Evolutionary conservation across 1,140 invertebrate genomes (phyloP).

Genomic region (Pseudobourletiella spinata): DNA sequence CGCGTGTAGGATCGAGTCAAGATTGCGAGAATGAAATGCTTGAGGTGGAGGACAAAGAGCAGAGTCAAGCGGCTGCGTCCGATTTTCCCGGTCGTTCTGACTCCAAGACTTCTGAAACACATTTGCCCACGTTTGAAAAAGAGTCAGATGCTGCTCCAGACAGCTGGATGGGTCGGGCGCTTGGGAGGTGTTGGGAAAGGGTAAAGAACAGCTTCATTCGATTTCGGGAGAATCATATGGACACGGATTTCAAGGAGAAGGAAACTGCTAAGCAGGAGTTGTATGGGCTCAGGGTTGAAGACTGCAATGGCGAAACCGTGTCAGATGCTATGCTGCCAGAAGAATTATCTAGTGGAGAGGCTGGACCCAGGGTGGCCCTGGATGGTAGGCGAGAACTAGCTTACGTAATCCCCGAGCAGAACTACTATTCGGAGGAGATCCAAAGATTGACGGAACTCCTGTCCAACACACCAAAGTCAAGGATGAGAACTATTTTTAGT

Average conservation of each 20-base stretch:
- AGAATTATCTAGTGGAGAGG: not conserved
- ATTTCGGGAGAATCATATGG: no score
- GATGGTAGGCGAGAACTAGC: no score
- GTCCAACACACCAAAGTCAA: not conserved
- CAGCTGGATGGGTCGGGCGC: not conserved
- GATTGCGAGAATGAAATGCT: not conserved
- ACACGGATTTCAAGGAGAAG: no score
- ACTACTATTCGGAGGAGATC: conserved; percentile 1
- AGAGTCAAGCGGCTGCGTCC: not conserved
- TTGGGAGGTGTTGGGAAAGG: not conserved
- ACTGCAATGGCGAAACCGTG: no score
- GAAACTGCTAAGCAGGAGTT: no score
- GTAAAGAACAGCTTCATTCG: no score
- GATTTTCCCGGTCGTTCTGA: not conserved
- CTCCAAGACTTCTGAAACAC: not conserved
- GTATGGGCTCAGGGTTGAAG: no score
- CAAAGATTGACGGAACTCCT: not conserved
- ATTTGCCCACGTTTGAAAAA: no score
- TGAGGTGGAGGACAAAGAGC: not conserved
- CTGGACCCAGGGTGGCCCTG: no score
- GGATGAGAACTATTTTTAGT: not conserved
- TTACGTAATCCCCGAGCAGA: not conserved
- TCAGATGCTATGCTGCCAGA: no score
- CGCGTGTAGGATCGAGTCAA: not conserved
- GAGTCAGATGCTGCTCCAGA: no score